Percentiles rank a stretch among this genome's conserved stretches.
Evolutionary conservation across 2,888 invertebrate genomes (phyloP).

Genomic region (Hypselothyrea guttata): DNA sequence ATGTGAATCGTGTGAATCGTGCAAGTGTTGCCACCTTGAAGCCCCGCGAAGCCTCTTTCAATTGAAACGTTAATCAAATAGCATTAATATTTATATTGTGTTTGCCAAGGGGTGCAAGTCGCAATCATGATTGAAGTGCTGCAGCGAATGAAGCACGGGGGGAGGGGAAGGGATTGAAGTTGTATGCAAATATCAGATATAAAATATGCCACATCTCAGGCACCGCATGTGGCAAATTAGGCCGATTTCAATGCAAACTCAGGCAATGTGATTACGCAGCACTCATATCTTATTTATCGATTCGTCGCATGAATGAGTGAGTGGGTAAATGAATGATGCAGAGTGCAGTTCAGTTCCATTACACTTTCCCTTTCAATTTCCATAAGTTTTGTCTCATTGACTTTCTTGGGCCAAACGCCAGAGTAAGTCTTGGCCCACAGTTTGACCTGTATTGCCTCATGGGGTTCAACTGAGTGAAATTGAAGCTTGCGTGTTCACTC

Average conservation of each 20-base stretch:
- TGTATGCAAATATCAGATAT: conserved; percentile 45
- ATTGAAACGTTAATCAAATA: conserved; percentile 76
- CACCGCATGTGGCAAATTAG: conserved; percentile 76
- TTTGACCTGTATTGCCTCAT: conserved; percentile 32
- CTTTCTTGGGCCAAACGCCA: too few relatives aligned
- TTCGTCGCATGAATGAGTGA: neutral
- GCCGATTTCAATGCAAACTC: conserved; percentile 41
- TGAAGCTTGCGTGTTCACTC: conserved; percentile 54
- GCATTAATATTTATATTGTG: conserved; percentile 75
- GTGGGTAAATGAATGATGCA: neutral
- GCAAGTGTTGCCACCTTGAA: conserved; percentile 61
- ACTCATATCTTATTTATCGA: conserved; percentile 2
- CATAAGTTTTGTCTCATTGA: neutral
- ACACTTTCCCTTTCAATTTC: conserved; percentile 5
- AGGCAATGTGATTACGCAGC: conserved; percentile 4
- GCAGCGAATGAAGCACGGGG: neutral
- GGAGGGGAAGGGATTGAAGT: conserved; percentile 29
- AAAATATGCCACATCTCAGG: conserved; percentile 39
- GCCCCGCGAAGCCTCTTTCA: conserved; percentile 31
- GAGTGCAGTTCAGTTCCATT: conserved; percentile 6
- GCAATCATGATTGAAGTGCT: conserved; percentile 1
- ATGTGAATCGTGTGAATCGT: conserved; percentile 71
- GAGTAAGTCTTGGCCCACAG: conserved; percentile 25
- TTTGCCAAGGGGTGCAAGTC: conserved; percentile 28
- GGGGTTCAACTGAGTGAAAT: conserved; percentile 48